Conservation (phyloP, 2,797 vertebrate genomes). For the Microctenopoma lineatum region DNA sequence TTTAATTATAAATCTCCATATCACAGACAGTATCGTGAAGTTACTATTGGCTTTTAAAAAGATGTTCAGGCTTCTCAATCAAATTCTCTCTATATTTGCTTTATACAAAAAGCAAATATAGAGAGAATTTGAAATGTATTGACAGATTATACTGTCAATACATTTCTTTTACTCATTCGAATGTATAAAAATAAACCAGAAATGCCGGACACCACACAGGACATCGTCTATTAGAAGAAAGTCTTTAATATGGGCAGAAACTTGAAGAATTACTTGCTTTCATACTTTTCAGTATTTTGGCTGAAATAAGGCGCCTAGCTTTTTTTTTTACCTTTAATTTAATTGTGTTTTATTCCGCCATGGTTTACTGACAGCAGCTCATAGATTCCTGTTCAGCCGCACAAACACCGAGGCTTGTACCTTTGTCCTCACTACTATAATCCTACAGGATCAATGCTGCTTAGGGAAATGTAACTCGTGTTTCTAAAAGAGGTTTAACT, state of each 20-base stretch:
- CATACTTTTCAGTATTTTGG: background rate
- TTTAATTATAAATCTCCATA: no score
- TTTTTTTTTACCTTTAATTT: constrained; percentile 26
- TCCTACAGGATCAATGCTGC: background rate
- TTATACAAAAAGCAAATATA: no score
- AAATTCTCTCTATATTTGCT: no score
- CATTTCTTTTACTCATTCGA: no score
- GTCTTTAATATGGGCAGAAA: no score
- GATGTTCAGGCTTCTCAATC: no score
- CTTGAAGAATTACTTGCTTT: background rate
- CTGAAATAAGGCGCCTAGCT: background rate
- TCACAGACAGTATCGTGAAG: no score
- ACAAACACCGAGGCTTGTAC: background rate
- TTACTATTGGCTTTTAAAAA: no score
- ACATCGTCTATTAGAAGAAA: background rate
- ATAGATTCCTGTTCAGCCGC: background rate
- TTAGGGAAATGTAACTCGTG: background rate
- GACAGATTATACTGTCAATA: no score
- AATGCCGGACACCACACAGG: background rate
- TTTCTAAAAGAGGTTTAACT: background rate
- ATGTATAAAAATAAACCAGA: background rate
- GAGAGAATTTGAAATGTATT: no score
- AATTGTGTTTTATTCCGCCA: constrained; percentile 28
- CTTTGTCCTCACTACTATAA: background rate
- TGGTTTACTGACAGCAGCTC: constrained; percentile 13